A percentile compares a stretch with the other conserved stretches of the same genome.
Evolutionary conservation across 2,888 invertebrate species (phyloP).

Genomic region (Microctonus aethiopoides): DNA sequence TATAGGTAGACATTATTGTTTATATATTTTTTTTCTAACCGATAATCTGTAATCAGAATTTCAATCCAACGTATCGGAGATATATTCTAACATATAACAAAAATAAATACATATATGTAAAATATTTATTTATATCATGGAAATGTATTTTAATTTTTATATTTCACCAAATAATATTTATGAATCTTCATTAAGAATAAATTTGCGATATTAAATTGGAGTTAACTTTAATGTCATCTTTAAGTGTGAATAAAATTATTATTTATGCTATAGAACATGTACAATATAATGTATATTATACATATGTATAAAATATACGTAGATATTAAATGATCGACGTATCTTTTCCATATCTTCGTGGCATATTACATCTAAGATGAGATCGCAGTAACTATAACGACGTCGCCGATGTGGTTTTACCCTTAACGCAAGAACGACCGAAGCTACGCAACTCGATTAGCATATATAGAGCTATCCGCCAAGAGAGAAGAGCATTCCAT

Average conservation of each 20-base stretch:
- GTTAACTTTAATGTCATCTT: not conserved
- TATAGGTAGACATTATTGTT: not conserved
- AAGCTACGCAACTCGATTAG: constrained; percentile 37
- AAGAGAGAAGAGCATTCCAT: constrained; percentile 43
- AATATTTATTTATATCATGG: not conserved
- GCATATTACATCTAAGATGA: not conserved
- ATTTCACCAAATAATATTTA: too few species aligned
- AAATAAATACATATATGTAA: not conserved
- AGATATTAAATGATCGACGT: not conserved
- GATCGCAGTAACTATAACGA: not conserved
- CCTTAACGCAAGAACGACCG: not conserved
- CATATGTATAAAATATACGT: not conserved
- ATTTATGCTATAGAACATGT: not conserved
- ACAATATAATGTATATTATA: not conserved
- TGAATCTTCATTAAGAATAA: too few species aligned
- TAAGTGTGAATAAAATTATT: not conserved
- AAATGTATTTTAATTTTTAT: not conserved
- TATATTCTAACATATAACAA: too few species aligned
- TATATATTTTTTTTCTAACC: not conserved
- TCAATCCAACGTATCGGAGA: too few species aligned
- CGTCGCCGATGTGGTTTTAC: constrained; percentile 11
- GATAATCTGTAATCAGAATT: not conserved
- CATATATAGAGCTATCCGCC: constrained; percentile 43
- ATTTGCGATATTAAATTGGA: too few species aligned
- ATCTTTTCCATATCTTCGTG: not conserved